Percentiles rank a stretch among this genome's conserved stretches.
phyloP scores from a whole-genome alignment of 2,113 vertebrate species.

The Tonatia bakeri region DNA sequence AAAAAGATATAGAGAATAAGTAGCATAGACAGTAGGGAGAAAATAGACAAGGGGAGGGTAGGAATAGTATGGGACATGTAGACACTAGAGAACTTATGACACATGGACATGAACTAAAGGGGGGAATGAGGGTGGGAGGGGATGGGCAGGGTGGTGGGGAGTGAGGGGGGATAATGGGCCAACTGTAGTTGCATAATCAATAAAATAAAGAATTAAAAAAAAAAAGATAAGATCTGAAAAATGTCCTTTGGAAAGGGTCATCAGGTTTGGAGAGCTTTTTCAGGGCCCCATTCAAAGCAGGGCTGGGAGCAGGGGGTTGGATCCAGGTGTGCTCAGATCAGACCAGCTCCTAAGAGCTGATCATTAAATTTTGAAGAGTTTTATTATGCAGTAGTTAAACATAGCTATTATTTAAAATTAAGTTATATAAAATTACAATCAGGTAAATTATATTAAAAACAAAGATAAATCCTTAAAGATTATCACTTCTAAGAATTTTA shows the following conservation, averaged over 20 bases:
- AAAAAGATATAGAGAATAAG: too few species aligned
- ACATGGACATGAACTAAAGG: too few species aligned
- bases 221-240: background rate
- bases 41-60: too few species aligned
- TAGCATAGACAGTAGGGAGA: too few species aligned
- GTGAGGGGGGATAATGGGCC: too few species aligned
- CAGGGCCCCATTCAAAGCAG: background rate
- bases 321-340: background rate
- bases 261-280: background rate
- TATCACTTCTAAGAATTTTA: background rate
- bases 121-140: too few species aligned
- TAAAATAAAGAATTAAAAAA: too few species aligned
- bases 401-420: background rate
- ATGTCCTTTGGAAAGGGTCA: background rate
- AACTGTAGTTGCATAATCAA: too few species aligned
- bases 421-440: background rate
- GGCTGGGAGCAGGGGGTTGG: background rate
- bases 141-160: too few species aligned
- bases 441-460: background rate
- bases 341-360: background rate
- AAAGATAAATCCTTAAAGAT: constrained; percentile 11
- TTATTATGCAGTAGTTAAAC: background rate
- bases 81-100: too few species aligned
- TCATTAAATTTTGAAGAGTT: background rate
- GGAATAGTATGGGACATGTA: too few species aligned